A percentile compares a stretch with the other conserved stretches of the same genome.
phyloP scores from a whole-genome alignment of 2,113 vertebrate species.

The Oryzias curvinotus region DNA sequence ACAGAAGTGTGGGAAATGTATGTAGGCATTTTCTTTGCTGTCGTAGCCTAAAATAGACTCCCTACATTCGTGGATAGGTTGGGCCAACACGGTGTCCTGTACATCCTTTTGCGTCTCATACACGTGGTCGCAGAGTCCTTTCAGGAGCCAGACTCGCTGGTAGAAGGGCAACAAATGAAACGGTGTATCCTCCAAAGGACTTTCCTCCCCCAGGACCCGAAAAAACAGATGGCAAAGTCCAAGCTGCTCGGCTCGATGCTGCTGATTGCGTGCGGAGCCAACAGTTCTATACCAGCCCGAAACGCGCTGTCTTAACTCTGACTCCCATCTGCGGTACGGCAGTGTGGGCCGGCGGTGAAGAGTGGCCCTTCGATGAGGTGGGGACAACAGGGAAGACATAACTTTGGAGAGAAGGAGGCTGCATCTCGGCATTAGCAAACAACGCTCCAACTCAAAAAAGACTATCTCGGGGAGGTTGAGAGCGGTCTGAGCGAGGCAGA shows the following conservation, averaged over 20 bases:
- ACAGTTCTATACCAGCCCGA: constrained; percentile 88
- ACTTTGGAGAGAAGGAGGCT: constrained; percentile 92
- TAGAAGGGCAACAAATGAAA: constrained; percentile 92
- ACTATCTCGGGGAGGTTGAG: constrained; percentile 96
- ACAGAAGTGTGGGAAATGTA: constrained; percentile 98
- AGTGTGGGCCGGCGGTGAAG: constrained; percentile 88
- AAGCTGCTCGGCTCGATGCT: constrained; percentile 85
- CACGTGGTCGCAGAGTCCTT: constrained; percentile 93
- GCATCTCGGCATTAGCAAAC: constrained; percentile 95
- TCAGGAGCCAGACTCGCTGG: constrained; percentile 94
- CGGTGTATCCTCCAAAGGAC: constrained; percentile 86
- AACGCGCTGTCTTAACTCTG: constrained; percentile 87
- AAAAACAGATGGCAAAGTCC: constrained; percentile 94
- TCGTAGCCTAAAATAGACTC: constrained; percentile 98
- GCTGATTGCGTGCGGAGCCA: constrained; percentile 83
- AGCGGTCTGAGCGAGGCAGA: constrained; percentile 94
- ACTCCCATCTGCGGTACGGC: constrained; percentile 92
- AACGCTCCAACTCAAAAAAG: constrained; percentile 95
- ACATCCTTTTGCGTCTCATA: constrained; percentile 96
- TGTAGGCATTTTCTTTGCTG: constrained; percentile 89
- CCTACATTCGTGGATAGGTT: constrained; percentile 97
- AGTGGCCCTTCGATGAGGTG: constrained; percentile 84
- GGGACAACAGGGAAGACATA: constrained; percentile 93
- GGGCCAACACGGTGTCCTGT: constrained; percentile 91
- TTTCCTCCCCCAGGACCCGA: constrained; percentile 85